Percentiles rank a stretch among this genome's conserved stretches.
These are phyloP conservation scores for Limanda limanda DNA, from an alignment of 2,113 vertebrate species.

Conservation along the genomic window DNA sequence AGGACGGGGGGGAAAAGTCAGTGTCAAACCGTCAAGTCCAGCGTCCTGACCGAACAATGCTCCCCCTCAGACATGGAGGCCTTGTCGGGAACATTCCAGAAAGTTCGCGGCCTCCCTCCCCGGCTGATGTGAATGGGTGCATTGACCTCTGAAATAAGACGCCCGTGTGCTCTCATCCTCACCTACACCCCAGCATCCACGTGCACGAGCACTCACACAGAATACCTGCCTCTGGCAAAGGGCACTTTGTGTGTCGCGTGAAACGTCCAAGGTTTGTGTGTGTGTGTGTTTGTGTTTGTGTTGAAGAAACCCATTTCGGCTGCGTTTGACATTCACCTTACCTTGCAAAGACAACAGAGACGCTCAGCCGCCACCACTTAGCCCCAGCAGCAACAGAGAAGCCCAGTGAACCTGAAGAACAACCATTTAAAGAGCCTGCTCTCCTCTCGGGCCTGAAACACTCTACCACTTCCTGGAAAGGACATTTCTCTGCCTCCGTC, in stretches of 20 bases:
- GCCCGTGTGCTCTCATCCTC: slow-evolving; percentile 14
- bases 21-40: slow-evolving; percentile 62
- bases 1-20: slow-evolving; percentile 33
- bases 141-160: slow-evolving; percentile 67
- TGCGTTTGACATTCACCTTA: neutral
- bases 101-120: slow-evolving; percentile 57
- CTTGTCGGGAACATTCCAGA: slow-evolving; percentile 76
- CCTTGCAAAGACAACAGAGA: slow-evolving; percentile 36
- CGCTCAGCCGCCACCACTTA: neutral
- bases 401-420: slow-evolving; percentile 15
- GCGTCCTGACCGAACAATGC: slow-evolving; percentile 57
- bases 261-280: slow-evolving; percentile 21
- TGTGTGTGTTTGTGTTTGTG: slow-evolving; percentile 35
- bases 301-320: slow-evolving; percentile 20
- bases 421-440: slow-evolving; percentile 2
- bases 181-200: slow-evolving; percentile 7
- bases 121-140: slow-evolving; percentile 63
- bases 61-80: slow-evolving; percentile 57
- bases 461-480: too few species aligned
- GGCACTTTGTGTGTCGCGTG: neutral
- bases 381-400: slow-evolving; percentile 1
- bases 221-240: slow-evolving; percentile 1
- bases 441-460: neutral
- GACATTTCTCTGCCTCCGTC: neutral
- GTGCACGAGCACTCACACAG: neutral